phyloP scores from a whole-genome alignment of 2,113 vertebrate genomes.

The Nannospalax galili region DNA sequence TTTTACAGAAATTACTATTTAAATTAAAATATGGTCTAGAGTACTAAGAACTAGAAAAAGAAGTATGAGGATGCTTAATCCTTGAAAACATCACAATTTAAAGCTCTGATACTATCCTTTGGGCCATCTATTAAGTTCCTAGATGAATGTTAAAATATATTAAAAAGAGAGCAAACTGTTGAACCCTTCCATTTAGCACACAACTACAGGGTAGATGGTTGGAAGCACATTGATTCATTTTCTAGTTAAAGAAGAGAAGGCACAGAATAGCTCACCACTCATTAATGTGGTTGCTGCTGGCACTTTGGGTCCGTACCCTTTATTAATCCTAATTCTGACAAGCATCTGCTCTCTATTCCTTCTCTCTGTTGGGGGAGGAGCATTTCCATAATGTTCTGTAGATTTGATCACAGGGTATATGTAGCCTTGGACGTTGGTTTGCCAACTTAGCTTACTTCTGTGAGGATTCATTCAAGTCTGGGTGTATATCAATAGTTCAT shows the following conservation, averaged over 20 bases:
- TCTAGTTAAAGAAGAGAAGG: not conserved
- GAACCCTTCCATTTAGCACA: conserved; percentile 6
- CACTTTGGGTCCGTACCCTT: not conserved
- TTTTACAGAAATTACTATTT: conserved; percentile 61
- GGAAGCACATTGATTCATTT: not conserved
- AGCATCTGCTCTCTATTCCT: not conserved
- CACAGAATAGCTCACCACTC: not conserved
- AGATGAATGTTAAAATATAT: conserved; percentile 54
- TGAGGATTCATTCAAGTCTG: not conserved
- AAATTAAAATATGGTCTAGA: conserved; percentile 53
- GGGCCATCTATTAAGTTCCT: conserved; percentile 39
- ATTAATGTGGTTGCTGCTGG: too few species aligned
- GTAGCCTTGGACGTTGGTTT: not conserved
- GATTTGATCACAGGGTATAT: not conserved
- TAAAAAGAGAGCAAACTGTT: conserved; percentile 35
- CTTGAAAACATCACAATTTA: conserved; percentile 60
- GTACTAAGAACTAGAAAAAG: conserved; percentile 10
- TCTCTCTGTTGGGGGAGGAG: rapidly evolving
- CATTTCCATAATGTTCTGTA: not conserved
- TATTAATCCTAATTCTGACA: not conserved
- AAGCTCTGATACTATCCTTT: conserved; percentile 58
- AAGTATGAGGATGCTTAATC: not conserved
- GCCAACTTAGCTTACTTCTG: not conserved
- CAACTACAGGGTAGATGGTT: not conserved
- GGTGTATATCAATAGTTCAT: not conserved